Evolutionary conservation across 2,113 vertebrate genomes (phyloP), one percentile per base, ranked within the genome.

Genomic region (Gadus macrocephalus): DNA sequence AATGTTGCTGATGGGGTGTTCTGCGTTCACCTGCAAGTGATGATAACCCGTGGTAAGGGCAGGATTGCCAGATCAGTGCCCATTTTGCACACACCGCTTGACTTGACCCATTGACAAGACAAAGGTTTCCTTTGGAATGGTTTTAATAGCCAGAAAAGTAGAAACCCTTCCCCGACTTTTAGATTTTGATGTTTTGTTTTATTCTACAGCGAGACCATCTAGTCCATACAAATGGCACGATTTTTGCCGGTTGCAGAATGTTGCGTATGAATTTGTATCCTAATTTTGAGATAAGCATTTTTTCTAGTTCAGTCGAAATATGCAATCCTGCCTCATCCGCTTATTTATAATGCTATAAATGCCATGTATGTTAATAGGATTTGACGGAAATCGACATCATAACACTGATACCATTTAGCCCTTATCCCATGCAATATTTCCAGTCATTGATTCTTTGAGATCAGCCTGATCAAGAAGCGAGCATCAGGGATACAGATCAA

Each of bases 391-490:
- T 22, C 42, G 53, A 4, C 53, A 19, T 22, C 55, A 0, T 64
- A 55, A 64, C 56, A 25, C 27, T 4, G 63, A 55, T 70, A 62
- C 67, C 73, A 74, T 75, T 35, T 66, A 25, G 19, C 61, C 6
- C 42, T 72, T 19, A 53, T 59, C 60, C 58, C 61, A 74, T 83
- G 27, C 76, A 81, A 82, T 86, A 83, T 89, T 85, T 75, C 81
- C 79, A 70, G 59, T 28, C 20, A 27, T 60, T 73, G 69, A 80
- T 81, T 82, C 62, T 81, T 81, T 76, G 25, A 68, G 27, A 75
- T 72, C 42, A 76, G 58, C 62, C 27, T 70, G 35, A 71, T 64
- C 68, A 64, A 68, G 67, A 58, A 73, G 70, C 15, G 15, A 67
- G 76, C 64, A 75, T 71, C 58, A 68, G 64, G 35, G 42, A 62